A percentile compares a stretch with the other conserved stretches of the same genome.
Conservation (phyloP, 1,140 invertebrate species). For the Metopolophium dirhodum region DNA sequence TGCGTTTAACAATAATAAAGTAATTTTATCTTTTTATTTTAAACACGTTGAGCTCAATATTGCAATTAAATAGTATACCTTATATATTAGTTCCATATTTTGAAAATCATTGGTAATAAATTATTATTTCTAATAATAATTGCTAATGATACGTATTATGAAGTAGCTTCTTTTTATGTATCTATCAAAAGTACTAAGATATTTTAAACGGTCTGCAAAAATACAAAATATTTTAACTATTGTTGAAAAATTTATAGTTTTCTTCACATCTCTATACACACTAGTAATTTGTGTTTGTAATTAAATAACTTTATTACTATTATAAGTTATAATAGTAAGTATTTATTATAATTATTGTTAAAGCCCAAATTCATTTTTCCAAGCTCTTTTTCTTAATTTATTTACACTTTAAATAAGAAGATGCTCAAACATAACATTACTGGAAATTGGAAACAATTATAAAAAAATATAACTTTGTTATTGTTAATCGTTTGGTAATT, state of each 20-base stretch:
- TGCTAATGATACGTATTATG: conserved; percentile 35
- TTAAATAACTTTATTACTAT: conserved; percentile 22
- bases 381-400: conserved; percentile 29
- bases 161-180: background rate
- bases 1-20: conserved; percentile 34
- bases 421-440: conserved; percentile 10
- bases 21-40: background rate
- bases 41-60: conserved; percentile 36
- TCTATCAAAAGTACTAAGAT: conserved; percentile 4
- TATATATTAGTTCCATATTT: background rate
- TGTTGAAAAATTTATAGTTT: background rate
- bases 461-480: conserved; percentile 38
- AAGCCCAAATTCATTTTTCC: conserved; percentile 23
- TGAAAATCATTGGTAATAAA: background rate
- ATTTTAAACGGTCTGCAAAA: background rate
- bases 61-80: conserved; percentile 19
- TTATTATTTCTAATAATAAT: background rate
- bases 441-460: conserved; percentile 43
- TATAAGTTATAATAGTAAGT: conserved; percentile 3
- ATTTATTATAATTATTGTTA: conserved; percentile 44
- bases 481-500: conserved; percentile 37
- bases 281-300: background rate
- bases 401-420: conserved; percentile 43
- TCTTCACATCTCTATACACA: background rate
- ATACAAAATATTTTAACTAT: background rate